These are phyloP conservation scores for Volucella bombylans DNA, from an alignment of 2,888 invertebrate species.

Conservation along the genomic window DNA sequence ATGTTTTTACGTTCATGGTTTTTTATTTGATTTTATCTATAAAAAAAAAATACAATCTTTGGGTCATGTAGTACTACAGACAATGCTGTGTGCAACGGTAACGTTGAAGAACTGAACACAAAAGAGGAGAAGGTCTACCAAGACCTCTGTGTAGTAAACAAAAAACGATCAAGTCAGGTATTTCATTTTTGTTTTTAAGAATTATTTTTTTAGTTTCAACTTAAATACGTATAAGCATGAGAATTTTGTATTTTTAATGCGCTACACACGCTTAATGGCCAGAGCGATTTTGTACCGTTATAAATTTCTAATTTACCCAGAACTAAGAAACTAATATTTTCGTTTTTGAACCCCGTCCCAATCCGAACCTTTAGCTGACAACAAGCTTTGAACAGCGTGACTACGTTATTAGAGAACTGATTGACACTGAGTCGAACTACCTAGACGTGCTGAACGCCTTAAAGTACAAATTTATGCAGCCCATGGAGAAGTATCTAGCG, in stretches of 20 bases:
- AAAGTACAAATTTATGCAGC: conserved; percentile 90
- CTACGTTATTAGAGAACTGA: conserved; percentile 94
- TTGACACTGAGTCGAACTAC: conserved; percentile 98
- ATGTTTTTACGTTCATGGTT: conserved; percentile 59
- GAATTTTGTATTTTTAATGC: conserved; percentile 38
- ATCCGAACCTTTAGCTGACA: conserved; percentile 78
- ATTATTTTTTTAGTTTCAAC: conserved; percentile 25
- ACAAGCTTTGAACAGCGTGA: conserved; percentile 93
- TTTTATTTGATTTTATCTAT: conserved; percentile 6
- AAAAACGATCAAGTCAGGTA: conserved; percentile 79
- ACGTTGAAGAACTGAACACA: conserved; percentile 82
- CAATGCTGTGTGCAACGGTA: conserved; percentile 82
- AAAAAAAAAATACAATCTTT: conserved; percentile 16
- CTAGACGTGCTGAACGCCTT: conserved; percentile 95
- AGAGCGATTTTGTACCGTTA: conserved; percentile 43
- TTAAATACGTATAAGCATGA: conserved; percentile 25
- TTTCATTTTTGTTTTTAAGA: conserved; percentile 33
- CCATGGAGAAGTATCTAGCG: conserved; percentile 88
- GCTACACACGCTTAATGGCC: conserved; percentile 52
- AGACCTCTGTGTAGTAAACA: conserved; percentile 84
- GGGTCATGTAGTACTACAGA: conserved; percentile 84
- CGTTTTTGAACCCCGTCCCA: conserved; percentile 13
- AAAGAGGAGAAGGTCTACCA: conserved; percentile 97
- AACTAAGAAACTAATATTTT: conserved; percentile 13
- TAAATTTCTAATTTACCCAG: background rate